These are phyloP conservation scores for Harpalus rubripes DNA, from an alignment of 2,888 invertebrate genomes.

Conservation along the genomic window DNA sequence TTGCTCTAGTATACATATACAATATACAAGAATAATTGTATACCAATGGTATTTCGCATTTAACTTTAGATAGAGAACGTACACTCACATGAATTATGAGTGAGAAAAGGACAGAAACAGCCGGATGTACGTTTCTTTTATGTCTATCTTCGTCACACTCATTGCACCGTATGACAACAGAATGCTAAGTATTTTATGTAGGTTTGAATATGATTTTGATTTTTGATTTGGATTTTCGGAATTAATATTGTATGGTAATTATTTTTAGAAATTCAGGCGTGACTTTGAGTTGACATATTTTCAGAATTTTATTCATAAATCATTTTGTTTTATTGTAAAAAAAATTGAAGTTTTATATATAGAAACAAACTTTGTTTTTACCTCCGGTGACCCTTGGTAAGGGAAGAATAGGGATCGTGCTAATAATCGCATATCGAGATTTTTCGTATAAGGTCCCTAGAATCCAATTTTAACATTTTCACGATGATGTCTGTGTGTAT, in stretches of 20 bases:
- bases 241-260: constrained; percentile 62
- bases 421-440: too few relatives aligned
- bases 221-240: constrained; percentile 55
- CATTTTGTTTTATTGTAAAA: too few relatives aligned
- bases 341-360: too few relatives aligned
- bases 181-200: constrained; percentile 58
- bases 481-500: too few relatives aligned
- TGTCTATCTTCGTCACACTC: not conserved
- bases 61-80: constrained; percentile 12
- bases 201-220: constrained; percentile 33
- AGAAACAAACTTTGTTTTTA: too few relatives aligned
- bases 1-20: constrained; percentile 33
- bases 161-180: not conserved
- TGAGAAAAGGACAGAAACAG: constrained; percentile 14
- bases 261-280: not conserved
- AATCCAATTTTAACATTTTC: too few relatives aligned
- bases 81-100: constrained; percentile 1
- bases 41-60: constrained; percentile 58
- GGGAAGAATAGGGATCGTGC: too few relatives aligned
- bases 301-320: too few relatives aligned
- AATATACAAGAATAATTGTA: constrained; percentile 36
- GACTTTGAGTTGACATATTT: too few relatives aligned
- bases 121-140: constrained; percentile 53
- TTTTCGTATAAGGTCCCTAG: too few relatives aligned
- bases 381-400: too few relatives aligned